Conservation (phyloP, 2,113 vertebrate species). For the Hystrix brachyura region DNA sequence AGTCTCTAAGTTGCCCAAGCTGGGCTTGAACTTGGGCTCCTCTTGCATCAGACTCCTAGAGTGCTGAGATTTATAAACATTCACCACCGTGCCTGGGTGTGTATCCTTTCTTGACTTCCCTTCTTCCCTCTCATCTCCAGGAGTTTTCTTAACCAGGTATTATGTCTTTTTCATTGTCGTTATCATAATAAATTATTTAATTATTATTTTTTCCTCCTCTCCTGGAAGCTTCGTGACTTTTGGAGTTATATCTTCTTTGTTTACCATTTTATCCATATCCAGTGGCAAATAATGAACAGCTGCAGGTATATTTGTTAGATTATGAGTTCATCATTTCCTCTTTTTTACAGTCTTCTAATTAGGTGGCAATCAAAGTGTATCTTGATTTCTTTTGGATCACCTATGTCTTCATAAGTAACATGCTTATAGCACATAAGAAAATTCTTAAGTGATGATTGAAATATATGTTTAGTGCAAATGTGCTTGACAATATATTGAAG, state of each 20-base stretch:
- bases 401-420: constrained; percentile 9
- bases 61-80: neutral
- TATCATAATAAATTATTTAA: constrained; percentile 4
- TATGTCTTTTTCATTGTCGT: neutral
- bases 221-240: neutral
- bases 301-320: neutral
- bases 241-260: neutral
- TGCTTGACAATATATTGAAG: neutral
- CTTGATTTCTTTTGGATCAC: constrained; percentile 5
- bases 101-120: neutral
- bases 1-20: neutral
- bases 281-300: neutral
- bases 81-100: neutral
- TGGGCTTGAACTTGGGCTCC: neutral
- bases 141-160: neutral
- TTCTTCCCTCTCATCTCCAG: neutral
- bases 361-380: neutral
- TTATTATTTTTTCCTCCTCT: neutral
- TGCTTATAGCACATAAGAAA: neutral
- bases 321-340: neutral
- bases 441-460: neutral
- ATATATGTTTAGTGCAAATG: neutral
- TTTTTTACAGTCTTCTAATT: neutral
- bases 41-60: neutral
- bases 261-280: neutral